Conservation (phyloP, 2,113 vertebrate genomes). For the Tetraodon nigroviridis region DNA sequence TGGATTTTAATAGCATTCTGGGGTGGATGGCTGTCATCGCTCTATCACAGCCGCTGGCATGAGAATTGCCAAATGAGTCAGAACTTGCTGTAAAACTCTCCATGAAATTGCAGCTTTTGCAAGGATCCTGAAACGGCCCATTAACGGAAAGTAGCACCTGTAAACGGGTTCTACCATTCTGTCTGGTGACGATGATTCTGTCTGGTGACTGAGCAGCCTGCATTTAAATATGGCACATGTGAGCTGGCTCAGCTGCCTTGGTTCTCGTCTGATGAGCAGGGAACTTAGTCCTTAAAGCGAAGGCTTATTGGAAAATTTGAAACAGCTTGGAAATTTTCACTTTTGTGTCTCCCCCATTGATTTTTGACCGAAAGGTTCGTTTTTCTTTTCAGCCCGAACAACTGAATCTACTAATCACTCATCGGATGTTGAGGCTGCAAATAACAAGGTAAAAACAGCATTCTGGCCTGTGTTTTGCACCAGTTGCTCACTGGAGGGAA, state of each 20-base stretch:
- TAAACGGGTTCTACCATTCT: constrained; percentile 23
- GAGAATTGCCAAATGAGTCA: constrained; percentile 5
- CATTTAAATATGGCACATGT: constrained; percentile 56
- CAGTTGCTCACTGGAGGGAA: constrained; percentile 4
- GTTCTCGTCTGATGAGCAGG: constrained; percentile 14
- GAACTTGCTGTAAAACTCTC: constrained; percentile 18
- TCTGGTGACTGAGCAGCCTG: constrained; percentile 28
- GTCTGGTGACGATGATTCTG: constrained; percentile 11
- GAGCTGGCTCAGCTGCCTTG: constrained; percentile 47
- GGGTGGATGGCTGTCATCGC: no score
- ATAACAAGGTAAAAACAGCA: not conserved
- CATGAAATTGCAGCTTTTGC: constrained; percentile 20
- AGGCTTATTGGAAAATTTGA: constrained; percentile 5
- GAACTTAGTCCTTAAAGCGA: constrained; percentile 15
- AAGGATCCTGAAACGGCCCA: constrained; percentile 34
- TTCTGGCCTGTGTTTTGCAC: not conserved
- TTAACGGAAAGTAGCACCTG: constrained; percentile 45
- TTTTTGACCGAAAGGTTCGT: constrained; percentile 23
- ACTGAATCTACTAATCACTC: constrained; percentile 23
- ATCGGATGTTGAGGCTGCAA: constrained; percentile 20
- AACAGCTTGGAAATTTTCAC: not conserved
- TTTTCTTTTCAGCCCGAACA: constrained; percentile 28
- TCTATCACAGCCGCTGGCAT: no score
- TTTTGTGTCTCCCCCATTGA: constrained; percentile 11
- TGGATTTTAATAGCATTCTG: no score